Conservation (phyloP, 2,797 vertebrate genomes). For the Champsocephalus gunnari region DNA sequence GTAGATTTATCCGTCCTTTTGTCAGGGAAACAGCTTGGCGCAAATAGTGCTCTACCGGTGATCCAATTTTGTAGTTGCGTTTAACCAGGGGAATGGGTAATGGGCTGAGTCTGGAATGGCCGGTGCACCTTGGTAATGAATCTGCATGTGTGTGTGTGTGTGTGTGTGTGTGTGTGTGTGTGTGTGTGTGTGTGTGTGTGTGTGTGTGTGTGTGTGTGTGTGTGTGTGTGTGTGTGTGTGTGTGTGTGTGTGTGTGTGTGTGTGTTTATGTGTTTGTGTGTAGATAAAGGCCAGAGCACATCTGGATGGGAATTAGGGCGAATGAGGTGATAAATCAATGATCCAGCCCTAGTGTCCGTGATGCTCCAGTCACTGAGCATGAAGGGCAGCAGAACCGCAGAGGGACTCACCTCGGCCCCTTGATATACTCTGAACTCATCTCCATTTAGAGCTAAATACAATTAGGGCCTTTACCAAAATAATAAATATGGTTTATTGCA, state of each 20-base stretch:
- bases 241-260: not conserved
- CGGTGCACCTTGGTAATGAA: constrained; percentile 70
- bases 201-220: not conserved
- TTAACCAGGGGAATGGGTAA: constrained; percentile 74
- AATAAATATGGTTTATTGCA: constrained; percentile 22
- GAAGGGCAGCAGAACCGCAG: constrained; percentile 80
- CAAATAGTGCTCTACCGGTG: constrained; percentile 62
- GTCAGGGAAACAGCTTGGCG: constrained; percentile 62
- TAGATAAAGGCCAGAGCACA: constrained; percentile 79
- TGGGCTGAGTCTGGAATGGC: constrained; percentile 67
- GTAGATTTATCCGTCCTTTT: constrained; percentile 65
- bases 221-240: too few relatives aligned
- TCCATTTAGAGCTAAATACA: constrained; percentile 49
- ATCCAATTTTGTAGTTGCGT: constrained; percentile 68
- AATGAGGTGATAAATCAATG: constrained; percentile 84
- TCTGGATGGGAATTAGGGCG: constrained; percentile 84
- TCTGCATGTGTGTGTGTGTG: constrained; percentile 53
- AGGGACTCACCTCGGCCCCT: constrained; percentile 32
- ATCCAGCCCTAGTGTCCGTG: constrained; percentile 62
- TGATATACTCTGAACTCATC: constrained; percentile 57
- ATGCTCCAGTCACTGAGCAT: constrained; percentile 84
- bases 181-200: too few relatives aligned
- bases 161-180: not conserved
- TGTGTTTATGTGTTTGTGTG: constrained; percentile 28
- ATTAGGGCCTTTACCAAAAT: constrained; percentile 15